Evolutionary conservation across 2,113 vertebrate genomes (phyloP), one percentile per base, ranked within the genome.

Genomic region (Pteropus alecto): DNA sequence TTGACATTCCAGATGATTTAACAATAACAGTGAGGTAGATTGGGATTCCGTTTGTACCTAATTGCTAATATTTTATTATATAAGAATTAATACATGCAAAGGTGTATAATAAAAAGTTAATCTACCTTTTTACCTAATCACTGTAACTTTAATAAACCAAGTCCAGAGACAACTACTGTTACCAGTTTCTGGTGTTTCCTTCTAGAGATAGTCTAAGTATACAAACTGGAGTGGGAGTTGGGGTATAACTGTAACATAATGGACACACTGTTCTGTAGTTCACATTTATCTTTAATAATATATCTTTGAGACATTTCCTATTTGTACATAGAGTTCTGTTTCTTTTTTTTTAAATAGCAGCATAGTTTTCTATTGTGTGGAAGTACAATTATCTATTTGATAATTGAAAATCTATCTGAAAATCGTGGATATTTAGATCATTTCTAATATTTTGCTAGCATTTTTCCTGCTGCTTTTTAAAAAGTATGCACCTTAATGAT

Each of bases 61-160:
- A 63, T 54, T 86, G 26, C 83, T 97, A 22, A 4, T 85, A 58
- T 91, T 90, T 93, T 94, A 58, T 81, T 93, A 87, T 83, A 87
- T 83, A 87, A 79, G 41, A 88, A 61, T 38, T 43, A 94, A 63
- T 79, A 86, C 30, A 58, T 87, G 21, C 6, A 74, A 87, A 3
- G 12, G 7, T 67, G 0, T 77, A 60, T 65, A 78, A 41, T 48
- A 14, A 92, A 79, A 86, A 70, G 61, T 67, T 38, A 82, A 33
- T 43, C 24, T 82, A 24, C 8, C 21, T 30, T 89, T 90, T 94
- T 26, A 60, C 22, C 15, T n/a, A 87, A 63, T 73, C 30, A 24
- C 70, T 93, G 5, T 61, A 67, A 88, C 0, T 7, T 54, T 58
- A 85, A 35, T 46, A 77, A 94, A 58, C 46, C 38, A 67, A 83